Evolutionary conservation across 2,888 invertebrate species (phyloP), one percentile per base, ranked within the genome.

Genomic region (Pedicia rivosa): DNA sequence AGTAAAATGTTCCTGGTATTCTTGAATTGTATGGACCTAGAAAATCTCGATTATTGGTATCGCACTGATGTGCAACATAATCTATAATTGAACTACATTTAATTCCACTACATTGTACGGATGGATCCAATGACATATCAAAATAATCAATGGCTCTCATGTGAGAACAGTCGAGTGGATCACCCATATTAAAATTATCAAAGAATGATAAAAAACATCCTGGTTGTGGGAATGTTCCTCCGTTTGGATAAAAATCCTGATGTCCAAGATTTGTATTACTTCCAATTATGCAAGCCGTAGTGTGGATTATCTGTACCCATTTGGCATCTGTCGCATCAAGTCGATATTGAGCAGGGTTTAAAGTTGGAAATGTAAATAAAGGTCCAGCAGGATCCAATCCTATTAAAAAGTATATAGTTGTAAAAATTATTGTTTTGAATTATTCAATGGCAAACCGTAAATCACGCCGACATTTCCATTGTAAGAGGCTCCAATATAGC

Each of bases 221-320:
- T 24, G 24, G 24, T 7, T 24, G 24, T 10, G 3, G 24, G 8
- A n/a, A 8, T 3, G 24, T 24, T 3, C 24, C 24, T 10, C 24
- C 24, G 8, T 24, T 24, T 7, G 24, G 24, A n/a, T 10, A 24
- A n/a, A 24, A 24, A 24, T 24, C 24, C 3, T 3, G 3, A 7
- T 24, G 24, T 7, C 24, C 24, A 7, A 24, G 8, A 10, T 8
- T 3, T 3, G 8, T 10, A 47, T 44, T 72, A 44, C 73, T 69
- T 0, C 80, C 80, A 22, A 72, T 62, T 30, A 71, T 61, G 0
- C 79, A 80, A 1, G 68, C 72, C 46, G 74, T 73, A 1, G 78
- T 78, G 49, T 83, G 82, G 35, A 82, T 74, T 1, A 80, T 68
- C 50, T 81, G 81, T 17, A 77, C 82, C 48, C 78, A 82, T 14